Evolutionary conservation across 2,113 vertebrate genomes (phyloP), one percentile per base, ranked within the genome.

Genomic region (Tenrec ecaudatus): DNA sequence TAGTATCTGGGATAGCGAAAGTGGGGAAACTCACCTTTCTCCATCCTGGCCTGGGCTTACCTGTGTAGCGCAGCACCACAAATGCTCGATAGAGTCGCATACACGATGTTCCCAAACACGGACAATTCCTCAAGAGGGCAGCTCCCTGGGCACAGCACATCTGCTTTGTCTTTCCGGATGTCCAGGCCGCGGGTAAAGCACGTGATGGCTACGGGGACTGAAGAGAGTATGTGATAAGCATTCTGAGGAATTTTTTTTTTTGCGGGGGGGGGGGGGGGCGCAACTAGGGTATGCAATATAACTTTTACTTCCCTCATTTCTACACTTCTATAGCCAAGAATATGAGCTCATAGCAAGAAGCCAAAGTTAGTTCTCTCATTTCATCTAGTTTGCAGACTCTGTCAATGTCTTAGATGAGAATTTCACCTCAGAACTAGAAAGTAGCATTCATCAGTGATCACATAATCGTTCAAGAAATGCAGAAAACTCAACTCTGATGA

Each of bases 21-120:
- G 14, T n/a, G 40, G 64, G 38, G 36, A 69, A 53, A 31, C 25
- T 29, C 36, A 73, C 1, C n/a, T 43, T 31, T 23, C 25, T n/a
- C 8, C 76, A 31, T 8, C 5, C 31, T 76, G 31, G 20, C 38
- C 3, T 3, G 17, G 27, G 82, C 95, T 97, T 97, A 99, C 99
- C 99, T 98, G 97, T 99, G 99, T 86, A 99, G 82, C 3, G 99
- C 99, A 2, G 99, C 99, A n/a, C 98, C 99, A 11, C 99, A 99
- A 75, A 99, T 53, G 57, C 99, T 99, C 10, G 99, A 99, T 31
- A 99, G 96, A 12, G 99, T 98, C 33, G 99, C 99, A 89, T 99
- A 99, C 23, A 99, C 73, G 69, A 96, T 97, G 38, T 99, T 98
- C 78, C 99, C 99, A 93, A 99, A 99, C 83, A 99, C 99, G 0